Evolutionary conservation across 2,797 vertebrate species (phyloP).

Genomic region (Loris lydekkerianus): DNA sequence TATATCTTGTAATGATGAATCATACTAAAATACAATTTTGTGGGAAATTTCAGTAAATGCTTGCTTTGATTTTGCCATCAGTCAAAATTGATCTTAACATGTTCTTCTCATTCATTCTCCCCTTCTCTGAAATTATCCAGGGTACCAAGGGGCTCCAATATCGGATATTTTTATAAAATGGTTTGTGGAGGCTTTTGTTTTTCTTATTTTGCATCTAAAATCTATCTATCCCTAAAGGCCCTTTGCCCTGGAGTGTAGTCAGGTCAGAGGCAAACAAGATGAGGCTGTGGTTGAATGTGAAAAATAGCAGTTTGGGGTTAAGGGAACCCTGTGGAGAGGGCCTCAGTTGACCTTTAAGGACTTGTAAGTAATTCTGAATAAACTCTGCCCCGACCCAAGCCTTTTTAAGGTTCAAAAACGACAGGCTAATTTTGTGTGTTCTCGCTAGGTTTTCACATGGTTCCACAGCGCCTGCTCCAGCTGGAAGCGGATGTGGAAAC

Average conservation of each 20-base stretch:
- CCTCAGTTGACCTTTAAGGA: conserved; percentile 41
- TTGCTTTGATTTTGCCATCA: conserved; percentile 35
- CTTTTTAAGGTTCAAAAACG: conserved; percentile 72
- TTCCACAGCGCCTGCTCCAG: conserved; percentile 60
- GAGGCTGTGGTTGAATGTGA: not conserved
- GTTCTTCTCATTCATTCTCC: not conserved
- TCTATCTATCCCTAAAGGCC: not conserved
- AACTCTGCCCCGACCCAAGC: conserved; percentile 63
- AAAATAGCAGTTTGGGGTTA: conserved; percentile 49
- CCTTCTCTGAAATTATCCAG: conserved; percentile 43
- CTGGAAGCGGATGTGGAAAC: conserved; percentile 79
- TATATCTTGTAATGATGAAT: conserved; percentile 45
- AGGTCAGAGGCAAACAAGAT: not conserved
- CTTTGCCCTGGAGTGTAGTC: not conserved
- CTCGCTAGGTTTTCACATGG: conserved; percentile 77
- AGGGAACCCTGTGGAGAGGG: not conserved
- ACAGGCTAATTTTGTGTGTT: conserved; percentile 69
- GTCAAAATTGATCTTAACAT: not conserved
- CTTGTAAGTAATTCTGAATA: conserved; percentile 69
- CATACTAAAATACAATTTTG: conserved; percentile 16
- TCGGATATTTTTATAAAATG: not conserved
- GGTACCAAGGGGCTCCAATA: not conserved
- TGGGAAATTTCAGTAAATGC: conserved; percentile 30
- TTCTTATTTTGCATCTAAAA: conserved; percentile 13
- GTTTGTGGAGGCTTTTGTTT: conserved; percentile 23